Evolutionary conservation across 64 coral and sea anemone genomes (phyloP).

Genomic region (Pachyseris speciosa): DNA sequence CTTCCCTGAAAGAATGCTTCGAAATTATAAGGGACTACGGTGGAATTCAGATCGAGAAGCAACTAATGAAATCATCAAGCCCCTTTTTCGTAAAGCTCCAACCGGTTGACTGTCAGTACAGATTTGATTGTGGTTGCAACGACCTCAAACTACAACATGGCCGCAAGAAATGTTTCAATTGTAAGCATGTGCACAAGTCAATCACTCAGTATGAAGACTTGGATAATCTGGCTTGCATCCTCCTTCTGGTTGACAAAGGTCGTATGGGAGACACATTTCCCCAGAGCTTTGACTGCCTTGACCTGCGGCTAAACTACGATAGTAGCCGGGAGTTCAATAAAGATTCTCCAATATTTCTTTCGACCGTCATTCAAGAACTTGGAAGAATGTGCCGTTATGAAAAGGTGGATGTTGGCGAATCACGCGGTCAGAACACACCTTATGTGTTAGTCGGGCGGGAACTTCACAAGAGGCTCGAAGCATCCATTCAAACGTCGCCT

Average conservation of each 20-base stretch:
- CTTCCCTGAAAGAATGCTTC: not conserved
- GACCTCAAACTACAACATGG: not conserved
- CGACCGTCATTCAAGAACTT: slow-evolving; percentile 41
- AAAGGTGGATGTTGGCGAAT: not conserved
- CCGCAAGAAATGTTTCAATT: not conserved
- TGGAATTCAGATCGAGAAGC: not conserved
- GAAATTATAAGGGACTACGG: slow-evolving; percentile 32
- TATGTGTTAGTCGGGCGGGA: not conserved
- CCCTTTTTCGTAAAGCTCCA: slow-evolving; percentile 49
- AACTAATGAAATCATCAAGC: slow-evolving; percentile 15
- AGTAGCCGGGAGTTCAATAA: not conserved
- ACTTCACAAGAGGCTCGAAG: not conserved
- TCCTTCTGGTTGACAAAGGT: slow-evolving; percentile 37
- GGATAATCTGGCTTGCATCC: slow-evolving; percentile 23
- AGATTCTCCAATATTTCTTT: not conserved
- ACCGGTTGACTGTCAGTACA: not conserved
- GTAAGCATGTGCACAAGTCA: slow-evolving; percentile 14
- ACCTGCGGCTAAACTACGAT: slow-evolving; percentile 29
- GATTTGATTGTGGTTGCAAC: slow-evolving; percentile 5
- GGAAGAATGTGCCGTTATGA: slow-evolving; percentile 43
- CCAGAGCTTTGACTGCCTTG: slow-evolving; percentile 34
- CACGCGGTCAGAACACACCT: not conserved
- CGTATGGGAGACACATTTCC: slow-evolving; percentile 57
- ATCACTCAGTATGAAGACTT: slow-evolving; percentile 52
- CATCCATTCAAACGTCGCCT: not conserved